phyloP scores from a whole-genome alignment of 2,113 vertebrate genomes.

The Motacilla tschutschensis region DNA sequence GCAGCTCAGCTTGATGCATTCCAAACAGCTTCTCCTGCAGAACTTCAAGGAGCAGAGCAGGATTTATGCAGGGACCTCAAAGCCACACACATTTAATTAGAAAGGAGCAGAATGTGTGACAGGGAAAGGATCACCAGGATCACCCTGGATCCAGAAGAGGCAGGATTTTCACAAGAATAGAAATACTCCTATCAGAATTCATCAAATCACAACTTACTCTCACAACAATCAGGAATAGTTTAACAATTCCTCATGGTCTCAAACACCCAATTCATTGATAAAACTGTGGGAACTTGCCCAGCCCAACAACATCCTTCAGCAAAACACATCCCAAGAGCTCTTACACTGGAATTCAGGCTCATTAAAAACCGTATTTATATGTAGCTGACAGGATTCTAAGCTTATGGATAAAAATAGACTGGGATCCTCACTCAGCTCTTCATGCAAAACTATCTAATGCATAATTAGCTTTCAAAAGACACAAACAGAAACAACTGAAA shows the following conservation, averaged over 20 bases:
- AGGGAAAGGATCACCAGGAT: background rate
- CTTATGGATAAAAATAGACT: background rate
- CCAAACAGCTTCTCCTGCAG: background rate
- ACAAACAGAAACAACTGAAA: background rate
- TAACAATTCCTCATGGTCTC: background rate
- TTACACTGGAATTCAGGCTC: background rate
- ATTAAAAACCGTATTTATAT: background rate
- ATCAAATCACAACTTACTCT: background rate
- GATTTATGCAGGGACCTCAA: background rate
- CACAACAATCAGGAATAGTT: background rate
- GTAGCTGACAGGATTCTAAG: background rate
- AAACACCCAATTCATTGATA: background rate
- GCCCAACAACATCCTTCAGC: background rate
- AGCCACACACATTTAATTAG: rapidly evolving
- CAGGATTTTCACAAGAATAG: background rate
- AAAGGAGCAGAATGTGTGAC: background rate
- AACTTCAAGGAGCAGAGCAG: background rate
- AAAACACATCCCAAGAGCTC: background rate
- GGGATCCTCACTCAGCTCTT: background rate
- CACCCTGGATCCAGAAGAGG: background rate
- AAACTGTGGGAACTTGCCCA: background rate
- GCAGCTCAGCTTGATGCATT: background rate
- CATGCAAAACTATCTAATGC: background rate
- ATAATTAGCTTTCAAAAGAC: background rate
- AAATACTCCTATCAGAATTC: background rate